Evolutionary conservation across 2,113 vertebrate species (phyloP), one percentile per base, ranked within the genome.

Genomic region (Mirza zaza): DNA sequence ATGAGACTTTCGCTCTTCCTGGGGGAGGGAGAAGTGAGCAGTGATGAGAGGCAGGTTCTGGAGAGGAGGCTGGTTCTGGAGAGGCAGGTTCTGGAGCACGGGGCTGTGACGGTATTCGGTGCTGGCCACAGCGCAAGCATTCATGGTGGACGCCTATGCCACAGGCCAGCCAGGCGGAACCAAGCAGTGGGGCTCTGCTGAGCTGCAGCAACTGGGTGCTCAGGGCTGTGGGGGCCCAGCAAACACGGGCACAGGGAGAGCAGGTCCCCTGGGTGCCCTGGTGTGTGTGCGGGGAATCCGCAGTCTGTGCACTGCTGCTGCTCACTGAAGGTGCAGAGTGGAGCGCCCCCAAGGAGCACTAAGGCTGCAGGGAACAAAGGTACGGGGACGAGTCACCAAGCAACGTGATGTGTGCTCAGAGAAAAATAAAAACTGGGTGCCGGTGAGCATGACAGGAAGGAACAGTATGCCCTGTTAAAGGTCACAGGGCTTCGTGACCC

Each of bases 251-350:
- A 11, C 5, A 9, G n/a, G n/a, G n/a, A n/a, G n/a, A n/a, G n/a
- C n/a, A n/a, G n/a, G n/a, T n/a, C n/a, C n/a, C n/a, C n/a, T 0
- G 4, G 45, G 81, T 1, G 2, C 45, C 25, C 27, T 14, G 39
- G 13, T 1, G 3, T 3, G 48, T 9, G 7, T 0, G 27, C 0
- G 23, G 10, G 13, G 48, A 63, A 21, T 1, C 9, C 0, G 10
- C 13, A 3, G 17, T 27, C 18, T 11, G 50, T 32, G 63, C 18
- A 27, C 36, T 2, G 45, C 71, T 5, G 20, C 29, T 1, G 36
- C 73, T 57, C 4, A 27, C 21, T 7, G 29, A 13, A 17, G 13
- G 14, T 2, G n/a, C 27, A 15, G 50, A 25, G 68, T n/a, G 3
- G 59, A 52, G 85, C 39, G 42, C n/a, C 21, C 50, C 0, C 21